Evolutionary conservation across 2,113 vertebrate genomes (phyloP), one percentile per base, ranked within the genome.

Genomic region (Phaethornis superciliosus): DNA sequence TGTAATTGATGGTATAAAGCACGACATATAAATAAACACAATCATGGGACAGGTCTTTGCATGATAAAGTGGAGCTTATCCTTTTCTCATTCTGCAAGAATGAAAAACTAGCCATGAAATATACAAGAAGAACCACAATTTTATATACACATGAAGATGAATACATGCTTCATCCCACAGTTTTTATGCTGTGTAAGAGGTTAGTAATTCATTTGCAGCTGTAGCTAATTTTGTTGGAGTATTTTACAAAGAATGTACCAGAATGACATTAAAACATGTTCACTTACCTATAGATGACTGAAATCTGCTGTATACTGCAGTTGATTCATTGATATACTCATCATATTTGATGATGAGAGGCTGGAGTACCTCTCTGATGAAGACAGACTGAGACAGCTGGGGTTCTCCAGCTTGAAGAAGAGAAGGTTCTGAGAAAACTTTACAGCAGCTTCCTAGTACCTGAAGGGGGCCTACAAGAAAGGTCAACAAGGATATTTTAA

Each of bases 261-360:
- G 16, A 78, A 58, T 28, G 2, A 28, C 9, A 63, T 19, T 19
- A 70, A 82, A 63, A 63, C 2, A 1, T 20, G 27, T n/a, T 81
- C 58, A 26, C 2, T 42, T 70, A 17, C 11, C 23, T 54, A 67
- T 4, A 55, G 47, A 18, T 24, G 15, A 60, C 6, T 51, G 7
- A 90, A 87, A 59, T 23, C 5, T 35, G 12, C 16, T 15, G 1
- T 35, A 15, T 18, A 11, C 2, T 72, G 2, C 4, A 0, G 6
- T 69, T 17, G 3, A 60, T 7, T 67, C 11, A 32, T 22, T 83
- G 42, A 40, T 46, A 69, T 35, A 76, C 20, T 32, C 3, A 3
- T 12, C 8, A 22, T 46, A 49, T 49, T 49, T 21, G 21, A 47
- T 21, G 46, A 21, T 40, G 40, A 40, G 40, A 21, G 46, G 46